Evolutionary conservation across 2,797 vertebrate genomes (phyloP).

Genomic region (Holocentrus rufus): DNA sequence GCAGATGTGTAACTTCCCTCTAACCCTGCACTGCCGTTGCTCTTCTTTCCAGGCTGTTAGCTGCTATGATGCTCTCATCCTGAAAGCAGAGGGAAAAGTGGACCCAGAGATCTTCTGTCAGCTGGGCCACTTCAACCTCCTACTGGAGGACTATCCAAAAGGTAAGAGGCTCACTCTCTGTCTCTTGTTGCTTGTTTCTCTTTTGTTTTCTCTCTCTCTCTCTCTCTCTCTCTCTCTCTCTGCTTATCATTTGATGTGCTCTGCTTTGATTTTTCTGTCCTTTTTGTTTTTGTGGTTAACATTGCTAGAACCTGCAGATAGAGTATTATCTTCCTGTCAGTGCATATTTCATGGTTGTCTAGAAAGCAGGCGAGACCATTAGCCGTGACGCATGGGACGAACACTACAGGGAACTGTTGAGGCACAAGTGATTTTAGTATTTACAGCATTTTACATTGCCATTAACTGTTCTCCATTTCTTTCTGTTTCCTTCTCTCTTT

Average conservation of each 20-base stretch:
- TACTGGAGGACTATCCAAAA: conserved; percentile 99
- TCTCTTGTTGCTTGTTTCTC: not conserved
- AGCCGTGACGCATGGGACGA: not conserved
- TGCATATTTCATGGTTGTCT: not conserved
- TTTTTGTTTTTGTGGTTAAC: not conserved
- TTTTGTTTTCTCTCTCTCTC: not conserved
- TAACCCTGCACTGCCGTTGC: not conserved
- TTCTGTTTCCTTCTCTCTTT: conserved; percentile 9
- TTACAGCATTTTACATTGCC: conserved; percentile 6
- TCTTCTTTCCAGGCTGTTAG: conserved; percentile 86
- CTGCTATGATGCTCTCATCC: conserved; percentile 95
- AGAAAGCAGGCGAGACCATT: not conserved
- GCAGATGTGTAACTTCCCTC: not conserved
- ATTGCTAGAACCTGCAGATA: conserved; percentile 4
- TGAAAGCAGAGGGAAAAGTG: conserved; percentile 98
- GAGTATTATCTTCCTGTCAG: not conserved
- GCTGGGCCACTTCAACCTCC: conserved; percentile 98
- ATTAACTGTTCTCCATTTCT: conserved; percentile 11
- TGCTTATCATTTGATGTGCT: not conserved
- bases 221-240: not conserved
- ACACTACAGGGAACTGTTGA: not conserved
- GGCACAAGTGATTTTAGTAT: conserved; percentile 11
- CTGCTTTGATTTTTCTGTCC: not conserved
- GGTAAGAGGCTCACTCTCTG: conserved; percentile 80
- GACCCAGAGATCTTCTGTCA: conserved; percentile 98